A percentile compares a stretch with the other conserved stretches of the same genome.
These are phyloP conservation scores for Pristionchus entomophagus DNA, from an alignment of 2,888 invertebrate species.

Conservation along the genomic window DNA sequence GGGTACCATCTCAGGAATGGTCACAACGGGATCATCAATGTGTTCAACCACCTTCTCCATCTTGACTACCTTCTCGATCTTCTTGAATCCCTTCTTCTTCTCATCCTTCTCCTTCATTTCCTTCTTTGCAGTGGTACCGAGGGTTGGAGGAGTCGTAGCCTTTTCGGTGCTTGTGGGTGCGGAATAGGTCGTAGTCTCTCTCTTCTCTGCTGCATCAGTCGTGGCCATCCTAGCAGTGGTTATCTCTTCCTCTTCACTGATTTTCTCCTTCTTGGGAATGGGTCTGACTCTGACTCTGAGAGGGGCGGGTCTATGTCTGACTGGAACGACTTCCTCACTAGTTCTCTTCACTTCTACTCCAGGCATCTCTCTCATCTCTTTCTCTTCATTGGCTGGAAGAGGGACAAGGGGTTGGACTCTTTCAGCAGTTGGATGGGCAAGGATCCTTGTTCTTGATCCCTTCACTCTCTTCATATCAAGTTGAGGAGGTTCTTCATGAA, in stretches of 20 bases:
- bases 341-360: conserved; percentile 12
- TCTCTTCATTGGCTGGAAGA: neutral
- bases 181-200: neutral
- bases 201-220: neutral
- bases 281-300: conserved; percentile 40
- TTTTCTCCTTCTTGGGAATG: conserved; percentile 31
- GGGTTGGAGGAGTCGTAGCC: neutral
- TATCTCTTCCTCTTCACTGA: neutral
- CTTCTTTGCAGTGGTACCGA: too few species aligned
- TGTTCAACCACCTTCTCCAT: neutral
- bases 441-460: neutral
- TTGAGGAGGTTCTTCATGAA: neutral
- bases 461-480: neutral
- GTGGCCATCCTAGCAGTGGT: neutral
- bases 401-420: neutral
- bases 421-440: conserved; percentile 6
- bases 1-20: neutral
- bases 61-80: neutral
- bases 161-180: neutral
- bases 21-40: neutral
- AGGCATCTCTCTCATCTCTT: neutral
- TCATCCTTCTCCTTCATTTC: neutral
- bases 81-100: neutral
- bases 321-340: conserved; percentile 20
- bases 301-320: neutral